Conservation (phyloP, 2,888 invertebrate species). For the Tenodera sinensis region DNA sequence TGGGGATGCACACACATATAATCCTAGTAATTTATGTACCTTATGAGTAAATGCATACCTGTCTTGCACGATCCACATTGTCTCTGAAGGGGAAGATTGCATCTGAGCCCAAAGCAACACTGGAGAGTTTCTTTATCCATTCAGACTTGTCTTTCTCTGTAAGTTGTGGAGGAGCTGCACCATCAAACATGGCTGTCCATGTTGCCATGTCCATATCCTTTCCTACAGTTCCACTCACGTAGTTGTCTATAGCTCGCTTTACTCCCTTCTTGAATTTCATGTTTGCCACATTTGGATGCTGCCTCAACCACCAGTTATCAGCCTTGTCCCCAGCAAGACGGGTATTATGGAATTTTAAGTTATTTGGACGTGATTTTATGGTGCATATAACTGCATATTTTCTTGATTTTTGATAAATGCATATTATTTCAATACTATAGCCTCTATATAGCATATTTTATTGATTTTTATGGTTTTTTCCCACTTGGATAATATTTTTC, state of each 20-base stretch:
- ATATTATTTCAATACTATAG: no score
- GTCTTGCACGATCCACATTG: slow-evolving; percentile 87
- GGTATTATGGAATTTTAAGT: no score
- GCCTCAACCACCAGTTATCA: slow-evolving; percentile 95
- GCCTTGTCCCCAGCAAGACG: slow-evolving; percentile 96
- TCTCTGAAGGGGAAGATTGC: slow-evolving; percentile 99
- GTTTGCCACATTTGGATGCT: slow-evolving; percentile 78
- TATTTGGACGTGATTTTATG: no score
- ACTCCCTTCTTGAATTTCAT: slow-evolving; percentile 84
- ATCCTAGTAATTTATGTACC: no score
- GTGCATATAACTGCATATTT: no score
- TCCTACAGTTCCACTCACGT: slow-evolving; percentile 85
- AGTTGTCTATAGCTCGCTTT: slow-evolving; percentile 90
- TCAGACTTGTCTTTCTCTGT: slow-evolving; percentile 61
- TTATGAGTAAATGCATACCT: slow-evolving; percentile 55
- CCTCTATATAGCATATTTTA: no score
- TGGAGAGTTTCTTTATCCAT: slow-evolving; percentile 68
- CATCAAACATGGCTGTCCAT: slow-evolving; percentile 72
- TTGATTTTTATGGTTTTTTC: no score
- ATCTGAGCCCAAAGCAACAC: slow-evolving; percentile 88
- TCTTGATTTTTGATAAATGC: no score
- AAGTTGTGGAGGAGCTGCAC: slow-evolving; percentile 63
- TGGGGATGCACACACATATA: no score
- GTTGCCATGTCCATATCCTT: slow-evolving; percentile 75
- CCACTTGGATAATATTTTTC: no score